These are phyloP conservation scores for Drosophila jambulina DNA, from an alignment of 1,140 invertebrate genomes.

Conservation along the genomic window DNA sequence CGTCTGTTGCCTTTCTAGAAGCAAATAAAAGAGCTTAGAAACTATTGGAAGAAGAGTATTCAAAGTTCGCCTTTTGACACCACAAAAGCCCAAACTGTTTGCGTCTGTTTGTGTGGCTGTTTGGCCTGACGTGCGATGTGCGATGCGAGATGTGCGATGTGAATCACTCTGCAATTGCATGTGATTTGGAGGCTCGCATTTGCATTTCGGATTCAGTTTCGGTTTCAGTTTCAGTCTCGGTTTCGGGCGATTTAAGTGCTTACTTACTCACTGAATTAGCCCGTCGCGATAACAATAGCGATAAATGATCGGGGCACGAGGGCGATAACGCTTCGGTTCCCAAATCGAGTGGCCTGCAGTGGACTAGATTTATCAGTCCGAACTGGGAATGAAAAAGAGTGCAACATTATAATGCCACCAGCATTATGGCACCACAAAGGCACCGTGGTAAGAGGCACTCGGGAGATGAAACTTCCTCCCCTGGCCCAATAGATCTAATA, in stretches of 20 bases:
- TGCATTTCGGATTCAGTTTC: constrained; percentile 7
- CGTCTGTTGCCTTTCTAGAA: too few relatives aligned
- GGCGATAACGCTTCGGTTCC: background rate
- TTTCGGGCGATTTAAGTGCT: background rate
- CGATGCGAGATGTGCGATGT: constrained; percentile 20
- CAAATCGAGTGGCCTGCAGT: background rate
- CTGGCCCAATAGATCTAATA: background rate
- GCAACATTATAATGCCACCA: background rate
- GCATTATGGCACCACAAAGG: background rate
- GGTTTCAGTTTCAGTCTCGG: background rate
- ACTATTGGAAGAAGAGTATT: background rate
- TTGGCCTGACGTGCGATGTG: constrained; percentile 16
- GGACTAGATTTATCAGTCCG: background rate
- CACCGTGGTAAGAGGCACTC: background rate
- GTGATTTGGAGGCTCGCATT: constrained; percentile 32
- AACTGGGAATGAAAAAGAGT: background rate
- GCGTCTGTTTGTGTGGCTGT: background rate
- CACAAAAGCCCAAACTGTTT: background rate
- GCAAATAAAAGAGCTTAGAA: background rate
- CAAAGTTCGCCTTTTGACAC: background rate
- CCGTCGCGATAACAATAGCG: constrained; percentile 5
- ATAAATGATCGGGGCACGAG: background rate
- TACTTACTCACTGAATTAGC: constrained; percentile 19
- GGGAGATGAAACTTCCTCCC: background rate
- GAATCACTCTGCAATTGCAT: constrained; percentile 40